Base-by-base conservation (phyloP, 1,140 invertebrate species). In the Pemphigus obesinymphae region DNA sequence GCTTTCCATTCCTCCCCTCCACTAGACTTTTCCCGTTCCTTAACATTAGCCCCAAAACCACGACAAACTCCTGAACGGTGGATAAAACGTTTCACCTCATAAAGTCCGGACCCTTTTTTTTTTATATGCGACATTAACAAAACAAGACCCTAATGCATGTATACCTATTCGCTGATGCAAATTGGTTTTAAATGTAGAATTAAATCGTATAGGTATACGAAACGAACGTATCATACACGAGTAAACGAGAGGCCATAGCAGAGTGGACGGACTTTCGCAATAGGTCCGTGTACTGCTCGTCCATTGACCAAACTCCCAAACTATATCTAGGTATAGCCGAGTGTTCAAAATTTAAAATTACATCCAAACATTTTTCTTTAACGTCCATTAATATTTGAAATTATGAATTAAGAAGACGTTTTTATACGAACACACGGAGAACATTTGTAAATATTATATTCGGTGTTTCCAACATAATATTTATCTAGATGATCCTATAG, bases 51-150 rank as follows among this genome's bases (percentile, higher is more conserved):
- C n/a, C 31, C 50, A 50, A 75, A 53, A 53, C 48, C 72, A 23
- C 73, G 73, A 76, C 73, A 53, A 76, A 76, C 68, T 72, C 68
- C 43, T 72, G 73, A 53, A 55, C 45, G 50, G 73, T 55, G 73
- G 73, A 76, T 76, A 76, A 76, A 76, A 76, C 73, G 73, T 76
- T 76, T 76, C 73, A 76, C 73, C 73, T 76, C 73, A 76, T 76
- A 76, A 76, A 76, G 50, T 29, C n/a, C 8, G 34, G 23, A 4
- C 50, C 73, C 50, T 17, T 40, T 53, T 75, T 53, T 75, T 53
- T 53, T 53, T 55, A 76, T 55, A 34, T 20, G 26, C 2, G 31
- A 72, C 43, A 37, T 55, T 37, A 55, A 76, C 48, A 17, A 40
- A 68, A 68, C 17, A 34, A 37, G 15, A 76, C 29, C 48, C 48